Base-by-base conservation (phyloP, 2,113 vertebrate genomes). In the Trematomus loennbergii region DNA sequence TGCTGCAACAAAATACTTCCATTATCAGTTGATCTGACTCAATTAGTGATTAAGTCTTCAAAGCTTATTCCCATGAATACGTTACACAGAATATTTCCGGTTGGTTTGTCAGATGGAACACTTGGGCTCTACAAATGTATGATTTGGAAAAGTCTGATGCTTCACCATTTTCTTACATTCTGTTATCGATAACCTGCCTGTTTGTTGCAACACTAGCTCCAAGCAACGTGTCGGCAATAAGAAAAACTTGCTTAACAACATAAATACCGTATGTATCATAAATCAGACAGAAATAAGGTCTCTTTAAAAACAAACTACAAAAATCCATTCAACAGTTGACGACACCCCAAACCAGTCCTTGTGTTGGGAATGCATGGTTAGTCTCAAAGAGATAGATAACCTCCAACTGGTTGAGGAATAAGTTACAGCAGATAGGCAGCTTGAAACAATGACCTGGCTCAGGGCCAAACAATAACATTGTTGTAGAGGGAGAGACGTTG, bases 381-480 rank as follows among this genome's bases (percentile, higher is more conserved):
- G 54, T 25, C 48, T 46, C 9, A 49, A 43, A 65, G 33, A 45
- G 40, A 40, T 40, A 36, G 63, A 72, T 63, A 77, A 77, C 18
- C 54, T 71, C 53, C 17, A 52, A 45, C 40, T 60, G 50, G 12
- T 5, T 43, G 40, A 60, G 12, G 50, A 62, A 12, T 50, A 46
- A 43, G 57, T 69, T 81, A 67, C 49, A 40, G 48, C 50, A 48
- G 45, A 78, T 43, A 72, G 65, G 16, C 54, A n/a, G 48, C 67
- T 43, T 50, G 43, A 82, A 63, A 85, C 65, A 73, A 72, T 46
- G 22, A 22, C 49, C 22, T 1, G 53, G 12, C 29, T 48, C 52
- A n/a, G 55, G 68, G 48, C 54, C 50, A 61, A 78, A 80, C 75
- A 81, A 73, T 73, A 70, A 73, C 62, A 75, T 22, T 72, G 69